A percentile compares a stretch with the other conserved stretches of the same genome.
These are phyloP conservation scores for Ashinkailepas kermadecensis DNA, from an alignment of 2,888 invertebrate genomes.

Conservation along the genomic window DNA sequence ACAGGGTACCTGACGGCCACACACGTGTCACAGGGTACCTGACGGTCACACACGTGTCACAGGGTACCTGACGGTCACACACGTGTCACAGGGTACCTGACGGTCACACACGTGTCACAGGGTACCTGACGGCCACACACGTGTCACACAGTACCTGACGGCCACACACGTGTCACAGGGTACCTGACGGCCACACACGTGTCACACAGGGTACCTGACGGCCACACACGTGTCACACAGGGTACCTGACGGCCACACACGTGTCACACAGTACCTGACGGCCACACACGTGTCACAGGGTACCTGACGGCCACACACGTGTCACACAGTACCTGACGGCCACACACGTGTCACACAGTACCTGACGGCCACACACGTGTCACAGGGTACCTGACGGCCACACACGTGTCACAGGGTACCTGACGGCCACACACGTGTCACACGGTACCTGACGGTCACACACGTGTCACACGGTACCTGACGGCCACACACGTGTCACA, in stretches of 20 bases:
- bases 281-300: slow-evolving; percentile 63
- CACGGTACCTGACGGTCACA: too few species aligned
- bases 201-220: too few species aligned
- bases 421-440: slow-evolving; percentile 37
- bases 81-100: too few species aligned
- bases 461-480: slow-evolving; percentile 63
- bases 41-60: too few species aligned
- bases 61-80: slow-evolving; percentile 51
- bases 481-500: slow-evolving; percentile 26
- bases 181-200: slow-evolving; percentile 47
- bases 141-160: too few species aligned
- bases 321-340: too few species aligned
- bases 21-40: too few species aligned
- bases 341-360: slow-evolving; percentile 65
- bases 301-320: slow-evolving; percentile 47
- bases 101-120: slow-evolving; percentile 63
- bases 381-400: too few species aligned
- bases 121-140: slow-evolving; percentile 49
- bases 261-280: too few species aligned
- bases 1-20: slow-evolving; percentile 53
- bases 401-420: slow-evolving; percentile 64
- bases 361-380: slow-evolving; percentile 41
- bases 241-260: slow-evolving; percentile 48
- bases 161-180: slow-evolving; percentile 63
- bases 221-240: too few species aligned